Conservation (phyloP, 2,797 vertebrate species). For the Iguana delicatissima region DNA sequence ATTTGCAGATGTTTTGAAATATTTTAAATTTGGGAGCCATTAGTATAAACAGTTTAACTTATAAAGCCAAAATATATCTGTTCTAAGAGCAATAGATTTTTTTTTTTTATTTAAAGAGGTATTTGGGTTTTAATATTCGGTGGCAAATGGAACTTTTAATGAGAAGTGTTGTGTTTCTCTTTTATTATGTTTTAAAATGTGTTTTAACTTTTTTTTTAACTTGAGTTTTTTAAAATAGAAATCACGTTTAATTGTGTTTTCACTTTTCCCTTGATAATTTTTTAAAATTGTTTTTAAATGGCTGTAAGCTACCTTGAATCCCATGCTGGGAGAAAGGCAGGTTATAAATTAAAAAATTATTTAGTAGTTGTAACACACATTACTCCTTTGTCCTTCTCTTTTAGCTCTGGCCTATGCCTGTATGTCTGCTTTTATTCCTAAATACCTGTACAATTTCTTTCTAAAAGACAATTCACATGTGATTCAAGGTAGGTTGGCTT, state of each 20-base stretch:
- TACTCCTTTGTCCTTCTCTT: conserved; percentile 57
- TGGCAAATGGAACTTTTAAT: too few species aligned
- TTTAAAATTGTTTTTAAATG: too few species aligned
- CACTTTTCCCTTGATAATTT: too few species aligned
- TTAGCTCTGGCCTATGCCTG: conserved; percentile 96
- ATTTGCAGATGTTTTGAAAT: neutral
- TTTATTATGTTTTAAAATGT: too few species aligned
- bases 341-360: neutral
- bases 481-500: conserved; percentile 91
- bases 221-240: too few species aligned
- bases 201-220: too few species aligned
- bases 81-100: neutral
- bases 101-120: too few species aligned
- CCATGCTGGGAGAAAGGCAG: too few species aligned
- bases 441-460: conserved; percentile 99
- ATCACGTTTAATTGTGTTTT: too few species aligned
- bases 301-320: too few species aligned
- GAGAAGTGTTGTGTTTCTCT: too few species aligned
- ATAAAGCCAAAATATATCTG: neutral
- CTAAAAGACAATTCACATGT: conserved; percentile 99
- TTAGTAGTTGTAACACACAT: neutral
- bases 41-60: neutral
- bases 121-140: too few species aligned
- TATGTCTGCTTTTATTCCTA: conserved; percentile 99
- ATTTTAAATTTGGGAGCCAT: neutral